Conservation (phyloP, 2,113 vertebrate genomes). For the Phrynocephalus versicolor region DNA sequence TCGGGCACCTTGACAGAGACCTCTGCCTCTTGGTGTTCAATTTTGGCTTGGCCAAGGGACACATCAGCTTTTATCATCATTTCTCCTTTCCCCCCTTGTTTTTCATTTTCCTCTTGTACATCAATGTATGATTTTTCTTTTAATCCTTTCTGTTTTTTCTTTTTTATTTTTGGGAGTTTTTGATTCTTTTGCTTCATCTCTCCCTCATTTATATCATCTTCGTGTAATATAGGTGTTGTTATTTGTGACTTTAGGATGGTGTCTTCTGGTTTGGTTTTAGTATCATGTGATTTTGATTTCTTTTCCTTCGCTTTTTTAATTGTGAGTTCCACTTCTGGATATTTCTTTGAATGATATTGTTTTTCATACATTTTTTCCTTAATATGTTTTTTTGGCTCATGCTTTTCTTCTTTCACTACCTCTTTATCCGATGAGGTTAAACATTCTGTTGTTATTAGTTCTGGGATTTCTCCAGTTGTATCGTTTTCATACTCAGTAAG, state of each 20-base stretch:
- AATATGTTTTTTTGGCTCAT: slow-evolving; percentile 24
- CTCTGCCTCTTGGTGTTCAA: background rate
- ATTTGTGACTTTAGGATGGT: slow-evolving; percentile 10
- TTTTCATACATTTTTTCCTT: slow-evolving; percentile 51
- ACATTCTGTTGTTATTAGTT: slow-evolving; percentile 52
- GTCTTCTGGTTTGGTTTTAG: slow-evolving; percentile 24
- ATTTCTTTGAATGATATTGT: slow-evolving; percentile 7
- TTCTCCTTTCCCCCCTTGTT: background rate
- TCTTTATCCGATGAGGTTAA: slow-evolving; percentile 36
- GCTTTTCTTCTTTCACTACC: slow-evolving; percentile 16
- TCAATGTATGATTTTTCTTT: slow-evolving; percentile 16
- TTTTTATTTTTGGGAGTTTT: slow-evolving; percentile 36
- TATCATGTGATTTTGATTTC: slow-evolving; percentile 31
- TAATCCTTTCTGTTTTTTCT: slow-evolving; percentile 60
- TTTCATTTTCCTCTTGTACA: background rate
- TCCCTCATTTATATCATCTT: slow-evolving; percentile 10
- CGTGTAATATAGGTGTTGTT: slow-evolving; percentile 27
- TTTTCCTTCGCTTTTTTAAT: slow-evolving; percentile 57
- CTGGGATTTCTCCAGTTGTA: slow-evolving; percentile 7
- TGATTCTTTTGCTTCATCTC: background rate
- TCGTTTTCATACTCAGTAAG: slow-evolving; percentile 46
- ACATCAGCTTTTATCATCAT: background rate
- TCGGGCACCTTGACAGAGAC: background rate
- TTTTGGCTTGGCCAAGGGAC: background rate
- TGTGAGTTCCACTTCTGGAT: slow-evolving; percentile 69